Conservation (phyloP, 2,888 invertebrate genomes). For the Cosmia pyralina region DNA sequence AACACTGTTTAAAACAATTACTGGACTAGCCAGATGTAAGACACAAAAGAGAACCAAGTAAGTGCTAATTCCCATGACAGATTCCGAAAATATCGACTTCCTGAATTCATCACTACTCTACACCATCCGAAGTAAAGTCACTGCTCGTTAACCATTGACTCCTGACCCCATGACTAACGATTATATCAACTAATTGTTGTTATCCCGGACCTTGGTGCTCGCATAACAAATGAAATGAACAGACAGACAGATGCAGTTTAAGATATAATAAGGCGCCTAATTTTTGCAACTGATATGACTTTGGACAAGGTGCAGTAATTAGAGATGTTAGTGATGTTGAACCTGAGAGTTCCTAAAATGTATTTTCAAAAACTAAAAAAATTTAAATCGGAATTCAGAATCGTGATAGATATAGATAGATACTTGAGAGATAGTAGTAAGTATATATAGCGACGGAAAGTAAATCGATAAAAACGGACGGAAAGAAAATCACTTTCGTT, state of each 20-base stretch:
- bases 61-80: too few species aligned
- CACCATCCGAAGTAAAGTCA: conserved; percentile 25
- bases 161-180: conserved; percentile 74
- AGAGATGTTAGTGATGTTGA: too few species aligned
- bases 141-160: conserved; percentile 70
- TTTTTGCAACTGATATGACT: conserved; percentile 33
- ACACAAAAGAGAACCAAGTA: too few species aligned
- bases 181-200: conserved; percentile 72
- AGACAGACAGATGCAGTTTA: conserved; percentile 40
- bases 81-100: not conserved
- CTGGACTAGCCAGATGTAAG: too few species aligned
- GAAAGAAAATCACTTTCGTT: too few species aligned
- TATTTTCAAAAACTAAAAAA: too few species aligned
- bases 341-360: not conserved
- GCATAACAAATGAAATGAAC: conserved; percentile 38
- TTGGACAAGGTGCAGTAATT: not conserved
- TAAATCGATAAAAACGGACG: too few species aligned
- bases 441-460: not conserved
- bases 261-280: conserved; percentile 3
- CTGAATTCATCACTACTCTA: conserved; percentile 16
- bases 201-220: conserved; percentile 59
- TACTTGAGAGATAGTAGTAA: not conserved
- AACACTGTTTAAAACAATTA: not conserved
- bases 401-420: not conserved
- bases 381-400: too few species aligned